These are phyloP conservation scores for Apocheima hispidaria DNA, from an alignment of 2,888 invertebrate genomes.

Conservation along the genomic window DNA sequence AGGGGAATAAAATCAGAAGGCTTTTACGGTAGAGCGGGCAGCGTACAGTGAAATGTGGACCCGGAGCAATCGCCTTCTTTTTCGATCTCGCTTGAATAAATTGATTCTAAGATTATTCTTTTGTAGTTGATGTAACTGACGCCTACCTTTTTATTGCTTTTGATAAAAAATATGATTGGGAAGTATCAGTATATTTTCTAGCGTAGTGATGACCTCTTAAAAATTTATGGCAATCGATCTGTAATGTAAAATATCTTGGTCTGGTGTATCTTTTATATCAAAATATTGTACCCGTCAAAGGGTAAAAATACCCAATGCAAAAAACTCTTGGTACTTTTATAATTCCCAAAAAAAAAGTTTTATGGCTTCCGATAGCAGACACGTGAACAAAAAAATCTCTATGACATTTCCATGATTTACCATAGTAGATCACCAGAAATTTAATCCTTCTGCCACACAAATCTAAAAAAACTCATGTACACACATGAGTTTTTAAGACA, in stretches of 20 bases:
- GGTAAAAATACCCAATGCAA: background rate
- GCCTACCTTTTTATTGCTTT: constrained; percentile 59
- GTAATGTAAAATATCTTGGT: constrained; percentile 10
- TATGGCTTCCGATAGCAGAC: too few species aligned
- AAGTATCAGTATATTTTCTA: constrained; percentile 48
- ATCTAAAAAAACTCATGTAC: constrained; percentile 44
- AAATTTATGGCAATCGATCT: constrained; percentile 31
- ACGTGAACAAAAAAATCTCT: too few species aligned
- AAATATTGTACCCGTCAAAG: background rate
- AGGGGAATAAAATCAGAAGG: constrained; percentile 77
- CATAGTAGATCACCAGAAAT: background rate
- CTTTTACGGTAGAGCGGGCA: constrained; percentile 85
- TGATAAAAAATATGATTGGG: constrained; percentile 54
- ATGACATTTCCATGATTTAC: too few species aligned
- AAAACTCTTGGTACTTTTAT: background rate
- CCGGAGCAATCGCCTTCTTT: constrained; percentile 73
- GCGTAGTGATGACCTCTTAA: constrained; percentile 27
- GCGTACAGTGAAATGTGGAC: constrained; percentile 83
- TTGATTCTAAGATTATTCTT: constrained; percentile 84
- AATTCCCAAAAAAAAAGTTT: background rate
- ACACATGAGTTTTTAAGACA: constrained; percentile 59
- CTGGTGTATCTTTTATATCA: background rate
- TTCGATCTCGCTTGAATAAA: constrained; percentile 84
- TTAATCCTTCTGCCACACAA: background rate
- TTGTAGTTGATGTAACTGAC: constrained; percentile 72